phyloP scores from a whole-genome alignment of 23 tunicate genomes.

The Oikopleura vanhoeffeni region DNA sequence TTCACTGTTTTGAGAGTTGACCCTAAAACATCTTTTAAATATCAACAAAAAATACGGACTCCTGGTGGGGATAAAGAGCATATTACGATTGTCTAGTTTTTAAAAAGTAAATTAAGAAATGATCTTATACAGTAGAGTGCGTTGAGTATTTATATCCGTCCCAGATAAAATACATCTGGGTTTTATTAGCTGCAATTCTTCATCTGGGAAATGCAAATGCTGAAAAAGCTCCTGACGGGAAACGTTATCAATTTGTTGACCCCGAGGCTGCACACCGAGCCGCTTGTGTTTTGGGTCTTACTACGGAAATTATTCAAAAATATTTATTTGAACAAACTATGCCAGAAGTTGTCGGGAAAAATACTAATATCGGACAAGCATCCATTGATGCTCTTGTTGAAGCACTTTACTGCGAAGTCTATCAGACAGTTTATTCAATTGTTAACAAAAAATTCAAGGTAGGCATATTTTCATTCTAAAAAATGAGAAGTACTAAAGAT shows the following conservation, averaged over 20 bases:
- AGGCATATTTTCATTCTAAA: too few relatives aligned
- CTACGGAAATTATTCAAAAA: slow-evolving; percentile 25
- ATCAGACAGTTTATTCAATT: neutral
- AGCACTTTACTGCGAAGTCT: slow-evolving; percentile 2
- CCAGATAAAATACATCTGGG: slow-evolving; percentile 30
- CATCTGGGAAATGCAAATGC: slow-evolving; percentile 63
- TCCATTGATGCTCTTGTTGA: neutral
- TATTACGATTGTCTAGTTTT: too few relatives aligned
- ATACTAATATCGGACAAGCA: neutral
- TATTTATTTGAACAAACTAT: neutral
- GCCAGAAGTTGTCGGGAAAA: neutral
- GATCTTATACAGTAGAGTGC: too few relatives aligned
- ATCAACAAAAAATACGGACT: too few relatives aligned
- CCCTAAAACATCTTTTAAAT: too few relatives aligned
- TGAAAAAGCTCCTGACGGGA: slow-evolving; percentile 32
- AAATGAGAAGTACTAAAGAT: too few relatives aligned
- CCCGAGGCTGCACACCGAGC: slow-evolving; percentile 92
- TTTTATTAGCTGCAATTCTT: slow-evolving; percentile 45
- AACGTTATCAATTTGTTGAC: slow-evolving; percentile 35
- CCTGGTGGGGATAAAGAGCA: too few relatives aligned
- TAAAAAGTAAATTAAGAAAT: too few relatives aligned
- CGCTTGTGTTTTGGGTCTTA: slow-evolving; percentile 53
- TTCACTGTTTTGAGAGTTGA: too few relatives aligned
- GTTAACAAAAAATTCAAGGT: neutral
- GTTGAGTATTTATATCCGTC: too few relatives aligned